A percentile compares a stretch with the other conserved stretches of the same genome.
phyloP scores from a whole-genome alignment of 2,888 invertebrate genomes.

The Orgyia antiqua region DNA sequence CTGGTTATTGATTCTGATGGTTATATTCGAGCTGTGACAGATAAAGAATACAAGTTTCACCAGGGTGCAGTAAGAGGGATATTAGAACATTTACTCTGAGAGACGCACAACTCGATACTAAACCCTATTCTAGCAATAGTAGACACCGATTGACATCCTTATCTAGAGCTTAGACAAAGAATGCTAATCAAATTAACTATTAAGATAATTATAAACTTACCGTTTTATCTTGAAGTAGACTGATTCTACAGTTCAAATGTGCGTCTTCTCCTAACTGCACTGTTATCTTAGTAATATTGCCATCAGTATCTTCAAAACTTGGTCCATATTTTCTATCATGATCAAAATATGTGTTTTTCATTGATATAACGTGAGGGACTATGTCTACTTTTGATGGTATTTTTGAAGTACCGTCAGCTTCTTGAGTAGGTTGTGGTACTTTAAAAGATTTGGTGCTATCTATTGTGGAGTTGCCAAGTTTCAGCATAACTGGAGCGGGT shows the following conservation, averaged over 20 bases:
- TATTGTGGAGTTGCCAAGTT: constrained; percentile 70
- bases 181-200: too few relatives aligned
- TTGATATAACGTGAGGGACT: constrained; percentile 59
- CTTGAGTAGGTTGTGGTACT: constrained; percentile 57
- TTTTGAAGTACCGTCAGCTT: constrained; percentile 20
- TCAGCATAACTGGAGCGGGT: constrained; percentile 65
- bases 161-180: too few relatives aligned
- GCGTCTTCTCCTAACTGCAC: constrained; percentile 86
- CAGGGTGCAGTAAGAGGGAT: too few relatives aligned
- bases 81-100: too few relatives aligned
- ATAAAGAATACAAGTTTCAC: too few relatives aligned
- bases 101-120: too few relatives aligned
- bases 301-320: constrained; percentile 81
- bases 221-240: constrained; percentile 86
- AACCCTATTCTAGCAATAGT: too few relatives aligned
- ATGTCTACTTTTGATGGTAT: constrained; percentile 33
- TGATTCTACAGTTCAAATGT: constrained; percentile 85
- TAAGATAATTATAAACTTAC: too few relatives aligned
- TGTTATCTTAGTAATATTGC: constrained; percentile 83
- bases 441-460: constrained; percentile 72
- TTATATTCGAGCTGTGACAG: too few relatives aligned
- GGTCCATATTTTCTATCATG: constrained; percentile 82
- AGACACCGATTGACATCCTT: too few relatives aligned
- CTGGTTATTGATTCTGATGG: too few relatives aligned
- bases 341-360: constrained; percentile 66